A percentile compares a stretch with the other conserved stretches of the same genome.
phyloP scores from a whole-genome alignment of 2,797 vertebrate genomes.

The Rhodeus uyekii region DNA sequence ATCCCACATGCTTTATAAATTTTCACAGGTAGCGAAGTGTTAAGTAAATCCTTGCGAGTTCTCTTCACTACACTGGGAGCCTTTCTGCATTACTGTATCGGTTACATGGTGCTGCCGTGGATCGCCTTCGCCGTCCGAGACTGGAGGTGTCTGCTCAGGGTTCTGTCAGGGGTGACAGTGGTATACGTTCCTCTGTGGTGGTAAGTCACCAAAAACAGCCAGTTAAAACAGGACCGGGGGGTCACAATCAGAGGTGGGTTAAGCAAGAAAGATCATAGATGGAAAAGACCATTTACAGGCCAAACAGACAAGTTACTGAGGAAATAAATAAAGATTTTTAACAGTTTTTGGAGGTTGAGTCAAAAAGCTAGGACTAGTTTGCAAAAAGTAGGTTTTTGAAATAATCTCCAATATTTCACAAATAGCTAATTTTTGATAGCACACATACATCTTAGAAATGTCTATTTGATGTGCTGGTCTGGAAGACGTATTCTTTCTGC shows the following conservation, averaged over 20 bases:
- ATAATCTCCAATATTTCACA: too few relatives aligned
- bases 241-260: too few relatives aligned
- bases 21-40: constrained; percentile 85
- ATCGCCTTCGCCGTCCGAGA: constrained; percentile 85
- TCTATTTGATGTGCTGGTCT: too few relatives aligned
- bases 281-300: background rate
- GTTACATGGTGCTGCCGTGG: constrained; percentile 90
- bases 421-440: too few relatives aligned
- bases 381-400: too few relatives aligned
- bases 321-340: too few relatives aligned
- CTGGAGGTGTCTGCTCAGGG: constrained; percentile 85
- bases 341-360: too few relatives aligned
- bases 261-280: background rate
- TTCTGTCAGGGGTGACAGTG: constrained; percentile 78
- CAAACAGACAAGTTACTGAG: too few relatives aligned
- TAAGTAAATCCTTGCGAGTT: constrained; percentile 86
- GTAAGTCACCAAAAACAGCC: constrained; percentile 69
- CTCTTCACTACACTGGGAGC: constrained; percentile 86
- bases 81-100: constrained; percentile 89
- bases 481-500: too few relatives aligned
- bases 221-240: too few relatives aligned
- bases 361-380: too few relatives aligned
- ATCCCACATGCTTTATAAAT: background rate
- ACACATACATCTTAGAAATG: too few relatives aligned
- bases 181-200: constrained; percentile 86